Base-by-base conservation (phyloP, 2,113 vertebrate species). In the Vimba vimba region DNA sequence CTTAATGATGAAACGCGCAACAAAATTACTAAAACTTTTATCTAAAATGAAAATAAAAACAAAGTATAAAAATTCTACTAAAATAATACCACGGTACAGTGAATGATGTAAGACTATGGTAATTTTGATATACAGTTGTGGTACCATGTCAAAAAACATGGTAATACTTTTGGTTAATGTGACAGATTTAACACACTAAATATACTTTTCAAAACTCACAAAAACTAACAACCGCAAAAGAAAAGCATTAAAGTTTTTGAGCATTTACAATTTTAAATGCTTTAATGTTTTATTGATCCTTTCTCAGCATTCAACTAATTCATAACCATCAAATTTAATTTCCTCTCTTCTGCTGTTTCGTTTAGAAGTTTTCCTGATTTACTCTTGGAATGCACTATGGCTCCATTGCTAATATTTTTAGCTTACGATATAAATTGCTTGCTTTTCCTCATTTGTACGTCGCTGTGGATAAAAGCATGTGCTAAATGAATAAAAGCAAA, bases 401-500 rank as follows among this genome's bases (percentile, higher is more conserved):
- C 13, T n/a, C 73, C 59, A 47, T 59, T 23, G 57, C n/a, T 15
- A 64, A 73, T 36, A 30, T 52, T 66, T n/a, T 25, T 19, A 2
- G 1, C 13, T 52, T 77, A 55, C 55, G 47, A 30, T 55, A 30
- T 55, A 33, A 45, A 69, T 71, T 10, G 4, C 12, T 23, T 30
- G 10, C 15, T 52, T 69, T 13, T 30, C 10, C 27, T 15, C 62
- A 2, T 55, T 82, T 69, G 9, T 50, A 27, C 2, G 15, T 82
- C 13, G 9, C 64, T 47, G 36, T 15, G 27, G 47, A 79, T 80
- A 69, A 84, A 83, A 69, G 60, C 39, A 23, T 76, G 64, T 71
- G n/a, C 64, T 77, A 71, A 62, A 86, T 79, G 59, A 76, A 76
- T 68, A 60, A 77, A 71, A 55, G 75, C n/a, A 33, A 33, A 77